Evolutionary conservation across 92 coral and sea anemone species (phyloP).

Genomic region (Pocillopora grandis): DNA sequence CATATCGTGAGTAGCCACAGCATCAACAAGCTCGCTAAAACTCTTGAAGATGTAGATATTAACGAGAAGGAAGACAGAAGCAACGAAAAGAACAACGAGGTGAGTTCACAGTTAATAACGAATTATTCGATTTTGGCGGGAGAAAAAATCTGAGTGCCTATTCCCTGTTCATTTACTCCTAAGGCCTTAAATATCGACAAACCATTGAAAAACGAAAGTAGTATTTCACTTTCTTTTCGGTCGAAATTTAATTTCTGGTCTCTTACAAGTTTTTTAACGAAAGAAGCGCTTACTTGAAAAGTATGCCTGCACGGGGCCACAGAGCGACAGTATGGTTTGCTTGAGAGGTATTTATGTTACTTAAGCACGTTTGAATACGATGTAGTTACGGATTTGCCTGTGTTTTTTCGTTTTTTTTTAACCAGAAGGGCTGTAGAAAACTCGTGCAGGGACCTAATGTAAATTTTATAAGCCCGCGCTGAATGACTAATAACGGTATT

Average conservation of each 20-base stretch:
- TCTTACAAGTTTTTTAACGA: not conserved
- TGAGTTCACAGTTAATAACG: not conserved
- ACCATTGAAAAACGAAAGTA: too few species aligned
- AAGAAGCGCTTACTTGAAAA: not conserved
- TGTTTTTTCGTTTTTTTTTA: not conserved
- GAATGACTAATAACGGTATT: slow-evolving; percentile 15
- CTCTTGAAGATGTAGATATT: slow-evolving; percentile 21
- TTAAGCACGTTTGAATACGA: not conserved
- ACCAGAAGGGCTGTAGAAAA: too few species aligned
- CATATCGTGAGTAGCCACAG: slow-evolving; percentile 51
- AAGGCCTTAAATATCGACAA: not conserved
- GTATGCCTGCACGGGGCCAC: not conserved
- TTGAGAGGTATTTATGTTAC: not conserved
- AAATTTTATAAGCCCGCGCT: not conserved
- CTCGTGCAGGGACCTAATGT: not conserved
- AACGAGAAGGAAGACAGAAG: slow-evolving; percentile 30
- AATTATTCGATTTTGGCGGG: slow-evolving; percentile 55
- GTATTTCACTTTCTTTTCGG: not conserved
- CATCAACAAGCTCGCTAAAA: slow-evolving; percentile 47
- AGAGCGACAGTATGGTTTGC: not conserved
- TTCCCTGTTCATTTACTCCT: not conserved
- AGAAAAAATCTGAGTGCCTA: not conserved
- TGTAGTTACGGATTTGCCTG: not conserved
- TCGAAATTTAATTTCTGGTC: not conserved
- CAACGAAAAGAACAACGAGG: slow-evolving; percentile 44